Conservation (phyloP, 37 sponge, comb jelly and placozoan genomes). For the Spongilla lacustris region DNA sequence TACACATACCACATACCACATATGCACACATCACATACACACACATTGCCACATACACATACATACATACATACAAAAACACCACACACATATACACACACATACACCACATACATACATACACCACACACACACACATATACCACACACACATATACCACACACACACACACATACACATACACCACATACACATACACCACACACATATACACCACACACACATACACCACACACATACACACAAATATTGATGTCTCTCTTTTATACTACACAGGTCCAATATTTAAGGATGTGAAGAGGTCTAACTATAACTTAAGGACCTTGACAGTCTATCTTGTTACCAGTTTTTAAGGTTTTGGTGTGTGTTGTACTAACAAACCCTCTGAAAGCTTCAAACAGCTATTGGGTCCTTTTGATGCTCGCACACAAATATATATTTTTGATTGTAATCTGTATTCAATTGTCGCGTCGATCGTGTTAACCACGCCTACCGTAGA, state of each 20-base stretch:
- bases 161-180: too few species aligned
- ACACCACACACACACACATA: constrained; percentile 11
- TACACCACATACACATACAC: neutral
- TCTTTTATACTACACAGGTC: neutral
- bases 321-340: too few species aligned
- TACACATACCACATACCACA: constrained; percentile 35
- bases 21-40: constrained; percentile 29
- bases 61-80: constrained; percentile 3
- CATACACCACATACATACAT: neutral
- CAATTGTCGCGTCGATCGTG: neutral
- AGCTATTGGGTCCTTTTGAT: neutral
- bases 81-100: constrained; percentile 40
- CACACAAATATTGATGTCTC: constrained; percentile 20
- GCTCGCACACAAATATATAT: neutral
- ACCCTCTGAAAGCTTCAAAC: too few species aligned
- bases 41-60: constrained; percentile 4
- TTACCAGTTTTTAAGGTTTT: too few species aligned
- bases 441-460: neutral
- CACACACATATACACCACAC: neutral
- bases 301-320: too few species aligned
- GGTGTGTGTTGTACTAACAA: too few species aligned
- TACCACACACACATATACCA: constrained; percentile 7
- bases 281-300: too few species aligned
- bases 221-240: neutral
- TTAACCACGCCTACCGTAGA: neutral